phyloP scores from a whole-genome alignment of 1,140 invertebrate genomes.

The Druon quercuslanigerum region DNA sequence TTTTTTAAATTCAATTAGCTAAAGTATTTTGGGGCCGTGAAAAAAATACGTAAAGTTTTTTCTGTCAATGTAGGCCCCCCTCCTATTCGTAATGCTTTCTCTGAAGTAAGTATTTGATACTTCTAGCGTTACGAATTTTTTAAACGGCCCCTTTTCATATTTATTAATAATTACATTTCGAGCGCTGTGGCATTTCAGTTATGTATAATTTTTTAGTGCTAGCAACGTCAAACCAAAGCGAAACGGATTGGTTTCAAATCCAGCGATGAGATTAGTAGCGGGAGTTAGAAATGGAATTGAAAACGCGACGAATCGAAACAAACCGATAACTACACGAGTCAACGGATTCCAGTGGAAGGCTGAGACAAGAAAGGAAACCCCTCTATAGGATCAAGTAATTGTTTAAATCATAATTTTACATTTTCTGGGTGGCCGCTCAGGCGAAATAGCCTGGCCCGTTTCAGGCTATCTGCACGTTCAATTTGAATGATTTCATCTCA shows the following conservation, averaged over 20 bases:
- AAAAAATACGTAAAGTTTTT: background rate
- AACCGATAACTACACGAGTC: conserved; percentile 72
- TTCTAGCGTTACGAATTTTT: no score
- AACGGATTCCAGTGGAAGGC: conserved; percentile 75
- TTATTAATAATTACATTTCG: conserved; percentile 9
- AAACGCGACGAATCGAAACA: conserved; percentile 74
- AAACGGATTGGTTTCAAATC: conserved; percentile 94
- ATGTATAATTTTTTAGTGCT: conserved; percentile 56
- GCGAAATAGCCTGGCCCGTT: no score
- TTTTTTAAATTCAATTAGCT: background rate
- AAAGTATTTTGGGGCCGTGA: background rate
- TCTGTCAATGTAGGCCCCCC: background rate
- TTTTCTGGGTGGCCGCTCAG: no score
- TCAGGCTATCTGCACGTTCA: no score
- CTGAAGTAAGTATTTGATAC: no score
- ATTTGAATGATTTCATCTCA: no score
- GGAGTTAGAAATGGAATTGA: conserved; percentile 84
- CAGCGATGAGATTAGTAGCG: conserved; percentile 85
- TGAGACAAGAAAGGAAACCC: conserved; percentile 73
- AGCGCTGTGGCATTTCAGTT: conserved; percentile 47
- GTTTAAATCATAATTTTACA: background rate
- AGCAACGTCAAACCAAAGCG: conserved; percentile 82
- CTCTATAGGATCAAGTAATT: conserved; percentile 71
- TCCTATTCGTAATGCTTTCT: no score
- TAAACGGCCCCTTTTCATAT: background rate